These are phyloP conservation scores for Sebastolobus altivelis DNA, from an alignment of 2,797 vertebrate species.

Conservation along the genomic window DNA sequence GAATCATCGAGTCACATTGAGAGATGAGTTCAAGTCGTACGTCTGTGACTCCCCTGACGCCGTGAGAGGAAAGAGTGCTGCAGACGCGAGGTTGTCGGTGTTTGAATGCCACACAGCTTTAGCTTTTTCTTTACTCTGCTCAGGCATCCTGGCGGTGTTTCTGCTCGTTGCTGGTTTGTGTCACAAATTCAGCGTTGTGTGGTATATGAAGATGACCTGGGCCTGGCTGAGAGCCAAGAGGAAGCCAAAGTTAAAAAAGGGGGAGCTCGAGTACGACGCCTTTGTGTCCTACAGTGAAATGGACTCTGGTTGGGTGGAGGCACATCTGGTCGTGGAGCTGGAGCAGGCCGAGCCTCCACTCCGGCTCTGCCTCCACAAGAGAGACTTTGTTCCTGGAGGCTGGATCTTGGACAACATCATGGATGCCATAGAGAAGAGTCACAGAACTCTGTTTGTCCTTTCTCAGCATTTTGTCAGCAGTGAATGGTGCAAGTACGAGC, in stretches of 20 bases:
- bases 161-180: conserved; percentile 55
- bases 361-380: conserved; percentile 85
- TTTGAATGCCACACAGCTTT: conserved; percentile 79
- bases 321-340: conserved; percentile 83
- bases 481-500: conserved; percentile 90
- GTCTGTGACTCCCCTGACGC: conserved; percentile 62
- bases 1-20: conserved; percentile 36
- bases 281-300: conserved; percentile 88
- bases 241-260: conserved; percentile 72
- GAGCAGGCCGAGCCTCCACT: conserved; percentile 81
- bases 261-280: conserved; percentile 75
- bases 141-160: conserved; percentile 52
- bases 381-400: conserved; percentile 87
- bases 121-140: conserved; percentile 57
- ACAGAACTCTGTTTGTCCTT: conserved; percentile 87
- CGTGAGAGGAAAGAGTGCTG: neutral
- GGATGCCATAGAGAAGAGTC: conserved; percentile 88
- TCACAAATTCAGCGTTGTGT: conserved; percentile 75
- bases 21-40: conserved; percentile 73
- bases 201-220: conserved; percentile 87
- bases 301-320: conserved; percentile 88
- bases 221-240: conserved; percentile 86
- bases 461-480: conserved; percentile 87
- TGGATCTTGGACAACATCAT: conserved; percentile 91
- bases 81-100: conserved; percentile 39